Base-by-base conservation (phyloP, 2,113 vertebrate species). In the Capricornis sumatraensis region DNA sequence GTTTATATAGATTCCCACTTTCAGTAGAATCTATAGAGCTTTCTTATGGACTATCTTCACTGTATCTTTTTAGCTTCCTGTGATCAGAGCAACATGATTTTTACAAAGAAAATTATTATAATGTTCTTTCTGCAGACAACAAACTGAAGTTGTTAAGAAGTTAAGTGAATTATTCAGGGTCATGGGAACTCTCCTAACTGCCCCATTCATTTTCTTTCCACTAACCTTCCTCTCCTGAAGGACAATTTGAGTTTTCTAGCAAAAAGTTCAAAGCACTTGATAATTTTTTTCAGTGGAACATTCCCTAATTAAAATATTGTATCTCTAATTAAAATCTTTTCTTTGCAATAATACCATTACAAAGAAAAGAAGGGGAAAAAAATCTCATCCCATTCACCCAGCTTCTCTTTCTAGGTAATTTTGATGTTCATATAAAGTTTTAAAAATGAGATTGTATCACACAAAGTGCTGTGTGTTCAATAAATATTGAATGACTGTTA, bases 241-340 rank as follows among this genome's bases (percentile, higher is more conserved):
- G 45, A 45, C 25, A 50, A 30, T 76, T 33, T 94, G 83, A 90
- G 6, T 10, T 84, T 98, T 25, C 40, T 40, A 62, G 28, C 23
- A 86, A 91, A 94, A 94, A 25, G 7, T 23, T 60, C n/a, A 58
- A 93, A 25, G 23, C 5, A 60, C 5, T 45, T 71, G 33, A 55
- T 85, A 43, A 71, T 21, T 84, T 94, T 89, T 91, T 85, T 79
- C 27, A 71, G 52, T 64, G 67, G 43, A 64, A 10, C 15, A 84
- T 95, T 87, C 13, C 91, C 47, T 91, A 79, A 62, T 62, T 95
- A 78, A 83, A 71, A 67, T 92, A 55, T 82, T 94, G 95, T 67
- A 84, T 85, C 15, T 93, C n/a, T 94, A 74, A 62, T 57, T 94
- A 78, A 91, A 83, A 67, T 93, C 50, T 92, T 94, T 74, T 74